Conservation (phyloP, 2,113 vertebrate genomes). For the Poeciliopsis occidentalis region DNA sequence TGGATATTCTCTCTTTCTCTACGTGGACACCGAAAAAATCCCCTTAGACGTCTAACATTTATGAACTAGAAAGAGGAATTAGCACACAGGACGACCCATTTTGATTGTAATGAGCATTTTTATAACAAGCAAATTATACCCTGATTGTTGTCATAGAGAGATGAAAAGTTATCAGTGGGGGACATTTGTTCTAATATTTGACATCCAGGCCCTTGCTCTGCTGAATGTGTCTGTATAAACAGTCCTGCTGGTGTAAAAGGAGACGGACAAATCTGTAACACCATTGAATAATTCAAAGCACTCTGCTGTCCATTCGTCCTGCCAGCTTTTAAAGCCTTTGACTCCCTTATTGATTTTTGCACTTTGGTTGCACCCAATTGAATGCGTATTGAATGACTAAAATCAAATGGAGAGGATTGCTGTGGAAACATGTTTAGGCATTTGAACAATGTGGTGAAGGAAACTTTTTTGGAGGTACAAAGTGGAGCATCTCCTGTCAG, state of each 20-base stretch:
- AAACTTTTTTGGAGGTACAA: not conserved
- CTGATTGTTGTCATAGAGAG: not conserved
- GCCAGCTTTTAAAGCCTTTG: constrained; percentile 72
- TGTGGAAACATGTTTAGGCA: constrained; percentile 23
- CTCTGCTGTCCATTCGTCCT: constrained; percentile 68
- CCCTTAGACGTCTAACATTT: not conserved
- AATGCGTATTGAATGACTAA: constrained; percentile 59
- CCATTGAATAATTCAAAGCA: constrained; percentile 73
- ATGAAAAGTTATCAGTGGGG: constrained; percentile 18
- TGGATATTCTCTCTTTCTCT: constrained; percentile 4
- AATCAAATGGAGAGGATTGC: constrained; percentile 49
- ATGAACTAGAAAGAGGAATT: not conserved
- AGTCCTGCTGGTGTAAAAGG: constrained; percentile 51
- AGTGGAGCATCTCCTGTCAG: constrained; percentile 24
- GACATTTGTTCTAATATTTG: constrained; percentile 36
- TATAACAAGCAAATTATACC: not conserved
- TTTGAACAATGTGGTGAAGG: constrained; percentile 12
- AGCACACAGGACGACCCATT: not conserved
- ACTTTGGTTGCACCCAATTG: constrained; percentile 50
- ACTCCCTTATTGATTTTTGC: constrained; percentile 75
- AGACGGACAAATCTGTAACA: constrained; percentile 56
- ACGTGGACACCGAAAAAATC: not conserved
- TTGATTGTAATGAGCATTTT: not conserved
- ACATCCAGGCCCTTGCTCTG: constrained; percentile 29
- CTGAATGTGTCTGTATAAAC: constrained; percentile 53